Evolutionary conservation across 2,888 invertebrate genomes (phyloP).

Genomic region (Caradrina clavipalpis): DNA sequence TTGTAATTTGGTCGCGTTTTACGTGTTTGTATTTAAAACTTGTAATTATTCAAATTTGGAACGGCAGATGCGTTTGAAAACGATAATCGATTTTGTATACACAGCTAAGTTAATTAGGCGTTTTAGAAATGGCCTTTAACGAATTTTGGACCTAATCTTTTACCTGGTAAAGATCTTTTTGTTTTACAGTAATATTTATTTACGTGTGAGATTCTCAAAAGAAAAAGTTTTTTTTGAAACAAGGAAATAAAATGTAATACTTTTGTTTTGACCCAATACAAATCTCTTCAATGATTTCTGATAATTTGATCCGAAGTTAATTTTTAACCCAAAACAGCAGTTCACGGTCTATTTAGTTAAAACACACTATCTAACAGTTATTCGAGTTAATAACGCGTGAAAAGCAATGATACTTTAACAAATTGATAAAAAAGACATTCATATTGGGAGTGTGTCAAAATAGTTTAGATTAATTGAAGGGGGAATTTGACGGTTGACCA

Average conservation of each 20-base stretch:
- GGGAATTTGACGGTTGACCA: too few relatives aligned
- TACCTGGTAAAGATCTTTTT: neutral
- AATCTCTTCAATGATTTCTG: neutral
- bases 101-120: conserved; percentile 56
- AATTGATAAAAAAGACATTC: conserved; percentile 27
- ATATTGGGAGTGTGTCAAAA: conserved; percentile 11
- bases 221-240: too few relatives aligned
- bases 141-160: conserved; percentile 8
- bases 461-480: conserved; percentile 5
- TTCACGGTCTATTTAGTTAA: conserved; percentile 78
- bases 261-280: too few relatives aligned
- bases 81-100: conserved; percentile 66
- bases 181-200: too few relatives aligned
- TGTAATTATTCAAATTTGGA: conserved; percentile 89
- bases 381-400: conserved; percentile 74
- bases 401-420: conserved; percentile 56
- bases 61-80: conserved; percentile 85
- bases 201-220: too few relatives aligned
- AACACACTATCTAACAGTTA: conserved; percentile 70
- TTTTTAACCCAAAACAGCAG: conserved; percentile 52
- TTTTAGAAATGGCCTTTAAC: conserved; percentile 28
- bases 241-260: too few relatives aligned
- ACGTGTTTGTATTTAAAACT: conserved; percentile 74
- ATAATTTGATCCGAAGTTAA: conserved; percentile 8
- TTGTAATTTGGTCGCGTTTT: conserved; percentile 45